A percentile compares a stretch with the other conserved stretches of the same genome.
These are phyloP conservation scores for Drosophila testacea DNA, from an alignment of 2,888 invertebrate genomes.

Conservation along the genomic window DNA sequence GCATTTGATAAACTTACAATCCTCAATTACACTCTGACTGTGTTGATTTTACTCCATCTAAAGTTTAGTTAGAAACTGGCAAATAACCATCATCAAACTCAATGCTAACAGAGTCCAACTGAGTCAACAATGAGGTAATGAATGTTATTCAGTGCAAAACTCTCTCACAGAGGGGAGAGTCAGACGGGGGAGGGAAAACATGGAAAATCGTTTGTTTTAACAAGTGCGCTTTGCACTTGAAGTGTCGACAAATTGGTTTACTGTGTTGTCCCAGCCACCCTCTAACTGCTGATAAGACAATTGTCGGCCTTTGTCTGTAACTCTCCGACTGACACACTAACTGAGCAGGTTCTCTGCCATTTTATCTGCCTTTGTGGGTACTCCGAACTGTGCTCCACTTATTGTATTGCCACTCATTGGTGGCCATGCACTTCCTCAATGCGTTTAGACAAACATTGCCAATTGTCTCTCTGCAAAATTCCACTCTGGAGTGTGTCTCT, in stretches of 20 bases:
- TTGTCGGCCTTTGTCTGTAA: slow-evolving; percentile 55
- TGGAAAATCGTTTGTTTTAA: slow-evolving; percentile 71
- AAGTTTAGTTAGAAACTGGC: slow-evolving; percentile 39
- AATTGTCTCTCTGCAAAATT: slow-evolving; percentile 46
- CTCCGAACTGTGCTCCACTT: slow-evolving; percentile 20
- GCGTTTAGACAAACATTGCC: slow-evolving; percentile 55
- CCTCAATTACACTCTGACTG: not conserved
- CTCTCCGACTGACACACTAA: slow-evolving; percentile 47
- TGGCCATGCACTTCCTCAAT: slow-evolving; percentile 62
- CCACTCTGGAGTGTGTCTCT: slow-evolving; percentile 32
- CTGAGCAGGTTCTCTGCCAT: slow-evolving; percentile 31
- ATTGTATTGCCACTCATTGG: slow-evolving; percentile 19
- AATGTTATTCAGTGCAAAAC: slow-evolving; percentile 34
- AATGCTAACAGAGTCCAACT: slow-evolving; percentile 43
- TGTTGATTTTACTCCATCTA: slow-evolving; percentile 4
- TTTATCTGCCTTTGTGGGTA: slow-evolving; percentile 33
- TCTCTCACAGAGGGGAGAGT: slow-evolving; percentile 6
- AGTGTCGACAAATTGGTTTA: slow-evolving; percentile 39
- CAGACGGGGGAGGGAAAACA: slow-evolving; percentile 34
- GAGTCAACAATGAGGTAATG: slow-evolving; percentile 75
- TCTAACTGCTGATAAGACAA: slow-evolving; percentile 57
- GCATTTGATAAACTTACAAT: not conserved
- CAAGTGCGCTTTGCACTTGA: slow-evolving; percentile 73
- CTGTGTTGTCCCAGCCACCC: slow-evolving; percentile 16
- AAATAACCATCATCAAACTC: slow-evolving; percentile 31